phyloP scores from a whole-genome alignment of 2,113 vertebrate species.

The Periophthalmodon schlosseri region DNA sequence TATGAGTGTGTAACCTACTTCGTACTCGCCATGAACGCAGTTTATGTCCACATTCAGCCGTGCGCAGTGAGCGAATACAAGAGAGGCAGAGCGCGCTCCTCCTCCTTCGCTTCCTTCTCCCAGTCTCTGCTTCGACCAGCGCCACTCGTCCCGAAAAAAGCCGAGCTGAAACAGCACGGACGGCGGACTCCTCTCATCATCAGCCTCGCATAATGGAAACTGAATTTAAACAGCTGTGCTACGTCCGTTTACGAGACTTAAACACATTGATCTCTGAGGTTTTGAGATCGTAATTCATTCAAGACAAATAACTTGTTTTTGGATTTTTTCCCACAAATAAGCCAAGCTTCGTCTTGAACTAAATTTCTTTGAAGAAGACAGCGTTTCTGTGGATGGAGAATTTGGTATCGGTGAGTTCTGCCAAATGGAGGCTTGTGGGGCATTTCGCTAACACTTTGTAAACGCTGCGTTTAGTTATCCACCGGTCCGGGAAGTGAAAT shows the following conservation, averaged over 20 bases:
- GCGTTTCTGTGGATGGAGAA: constrained; percentile 54
- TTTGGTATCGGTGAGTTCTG: constrained; percentile 63
- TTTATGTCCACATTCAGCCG: constrained; percentile 30
- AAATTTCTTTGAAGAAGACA: constrained; percentile 40
- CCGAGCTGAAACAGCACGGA: constrained; percentile 46
- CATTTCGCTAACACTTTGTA: constrained; percentile 1
- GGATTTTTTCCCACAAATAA: constrained; percentile 29
- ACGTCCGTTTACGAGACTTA: constrained; percentile 42
- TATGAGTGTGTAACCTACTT: constrained; percentile 20
- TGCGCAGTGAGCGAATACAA: constrained; percentile 32
- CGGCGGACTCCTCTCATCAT: constrained; percentile 49
- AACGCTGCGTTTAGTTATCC: constrained; percentile 6
- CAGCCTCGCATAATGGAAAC: constrained; percentile 55
- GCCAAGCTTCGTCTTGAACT: constrained; percentile 30
- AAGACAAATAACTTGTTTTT: constrained; percentile 42
- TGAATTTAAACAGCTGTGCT: constrained; percentile 46
- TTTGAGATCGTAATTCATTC: constrained; percentile 15
- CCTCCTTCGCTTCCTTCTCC: constrained; percentile 36
- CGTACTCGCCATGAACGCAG: constrained; percentile 33
- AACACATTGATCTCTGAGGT: constrained; percentile 24
- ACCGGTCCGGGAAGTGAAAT: constrained; percentile 8
- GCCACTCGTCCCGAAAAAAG: constrained; percentile 51
- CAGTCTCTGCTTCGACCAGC: constrained; percentile 25
- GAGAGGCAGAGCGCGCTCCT: constrained; percentile 37
- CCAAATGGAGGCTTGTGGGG: not conserved